Evolutionary conservation across 2,113 vertebrate species (phyloP).

Genomic region (Kryptolebias marmoratus): DNA sequence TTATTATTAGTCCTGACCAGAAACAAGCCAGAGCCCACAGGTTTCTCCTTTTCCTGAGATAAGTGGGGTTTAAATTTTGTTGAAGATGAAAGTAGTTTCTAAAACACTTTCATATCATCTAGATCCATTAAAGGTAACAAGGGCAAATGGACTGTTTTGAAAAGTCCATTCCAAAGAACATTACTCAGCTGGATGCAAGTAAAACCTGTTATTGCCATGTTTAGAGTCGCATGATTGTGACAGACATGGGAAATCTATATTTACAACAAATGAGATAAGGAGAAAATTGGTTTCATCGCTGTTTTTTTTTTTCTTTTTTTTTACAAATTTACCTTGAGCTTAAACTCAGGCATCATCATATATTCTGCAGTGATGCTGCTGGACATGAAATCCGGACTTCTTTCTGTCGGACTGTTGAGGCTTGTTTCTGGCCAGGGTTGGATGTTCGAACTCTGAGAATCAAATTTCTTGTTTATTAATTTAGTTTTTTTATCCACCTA

Average conservation of each 20-base stretch:
- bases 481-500: conserved; percentile 30
- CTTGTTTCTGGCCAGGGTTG: conserved; percentile 54
- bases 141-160: background rate
- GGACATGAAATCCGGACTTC: conserved; percentile 1
- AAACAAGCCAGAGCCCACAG: conserved; percentile 81
- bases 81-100: background rate
- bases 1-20: conserved; percentile 80
- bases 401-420: background rate
- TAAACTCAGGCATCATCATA: background rate
- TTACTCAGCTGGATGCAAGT: background rate
- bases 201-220: background rate
- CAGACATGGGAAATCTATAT: too few species aligned
- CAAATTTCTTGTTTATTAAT: too few species aligned
- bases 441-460: background rate
- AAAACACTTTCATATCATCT: conserved; percentile 4
- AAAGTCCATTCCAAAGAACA: conserved; percentile 34
- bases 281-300: background rate
- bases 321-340: background rate
- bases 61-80: background rate
- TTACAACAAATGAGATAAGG: too few species aligned
- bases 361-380: background rate
- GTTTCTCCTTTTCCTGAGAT: conserved; percentile 52
- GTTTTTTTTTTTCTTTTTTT: background rate
- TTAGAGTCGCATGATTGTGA: background rate
- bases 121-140: background rate